Percentiles rank a stretch among this genome's conserved stretches.
Conservation (phyloP, 2,797 vertebrate genomes). For the Lepilemur ruficaudatus region DNA sequence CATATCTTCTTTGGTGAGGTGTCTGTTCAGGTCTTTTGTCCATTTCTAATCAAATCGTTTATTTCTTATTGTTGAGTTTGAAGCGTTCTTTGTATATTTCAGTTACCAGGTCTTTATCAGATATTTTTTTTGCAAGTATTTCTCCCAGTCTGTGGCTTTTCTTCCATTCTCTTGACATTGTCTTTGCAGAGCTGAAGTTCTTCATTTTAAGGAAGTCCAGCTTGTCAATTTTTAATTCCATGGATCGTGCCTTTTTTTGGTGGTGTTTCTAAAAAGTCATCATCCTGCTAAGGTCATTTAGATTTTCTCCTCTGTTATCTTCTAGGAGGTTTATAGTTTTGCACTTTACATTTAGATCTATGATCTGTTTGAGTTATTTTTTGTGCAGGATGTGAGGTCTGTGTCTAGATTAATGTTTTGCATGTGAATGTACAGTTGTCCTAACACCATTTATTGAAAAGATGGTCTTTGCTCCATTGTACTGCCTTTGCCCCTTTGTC, state of each 20-base stretch:
- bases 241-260: not conserved
- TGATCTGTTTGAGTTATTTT: not conserved
- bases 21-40: not conserved
- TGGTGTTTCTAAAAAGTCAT: not conserved
- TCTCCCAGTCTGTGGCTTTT: not conserved
- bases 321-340: not conserved
- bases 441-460: not conserved
- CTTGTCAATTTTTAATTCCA: not conserved
- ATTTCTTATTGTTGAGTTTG: not conserved
- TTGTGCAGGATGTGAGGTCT: not conserved
- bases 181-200: not conserved
- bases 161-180: not conserved
- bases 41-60: not conserved
- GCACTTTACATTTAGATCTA: not conserved
- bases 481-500: not conserved
- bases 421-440: not conserved
- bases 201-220: not conserved
- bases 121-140: not conserved
- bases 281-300: not conserved
- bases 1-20: not conserved
- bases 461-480: not conserved
- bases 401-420: not conserved
- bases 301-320: not conserved
- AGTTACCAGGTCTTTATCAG: not conserved
- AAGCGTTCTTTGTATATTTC: not conserved